phyloP scores from a whole-genome alignment of 2,888 invertebrate species.

The Nomada ferruginata region DNA sequence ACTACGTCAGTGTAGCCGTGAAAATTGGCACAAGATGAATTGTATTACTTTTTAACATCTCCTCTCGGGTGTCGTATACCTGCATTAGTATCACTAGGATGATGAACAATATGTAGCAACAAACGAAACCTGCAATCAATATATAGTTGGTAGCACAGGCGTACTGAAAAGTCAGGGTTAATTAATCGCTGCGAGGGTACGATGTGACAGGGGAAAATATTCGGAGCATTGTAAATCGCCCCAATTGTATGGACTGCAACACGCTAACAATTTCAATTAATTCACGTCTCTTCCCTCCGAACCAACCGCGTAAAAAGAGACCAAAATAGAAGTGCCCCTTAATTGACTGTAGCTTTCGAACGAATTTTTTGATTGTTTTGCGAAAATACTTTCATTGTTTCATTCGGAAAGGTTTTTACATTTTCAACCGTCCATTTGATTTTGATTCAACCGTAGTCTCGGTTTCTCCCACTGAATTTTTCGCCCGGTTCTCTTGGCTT shows the following conservation, averaged over 20 bases:
- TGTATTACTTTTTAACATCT: slow-evolving; percentile 72
- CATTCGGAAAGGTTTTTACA: background rate
- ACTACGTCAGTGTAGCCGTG: background rate
- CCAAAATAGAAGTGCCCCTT: too few species aligned
- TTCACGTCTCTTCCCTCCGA: background rate
- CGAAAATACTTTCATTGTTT: slow-evolving; percentile 15
- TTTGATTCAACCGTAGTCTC: slow-evolving; percentile 7
- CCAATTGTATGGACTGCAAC: background rate
- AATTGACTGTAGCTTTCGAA: too few species aligned
- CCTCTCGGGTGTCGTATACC: slow-evolving; percentile 73
- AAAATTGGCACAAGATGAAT: too few species aligned
- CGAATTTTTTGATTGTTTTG: slow-evolving; percentile 13
- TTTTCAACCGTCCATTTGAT: slow-evolving; percentile 17
- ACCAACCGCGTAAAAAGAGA: background rate
- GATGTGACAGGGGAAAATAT: slow-evolving; percentile 42
- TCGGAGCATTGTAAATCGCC: slow-evolving; percentile 19
- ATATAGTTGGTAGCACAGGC: slow-evolving; percentile 43
- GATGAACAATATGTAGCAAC: slow-evolving; percentile 84
- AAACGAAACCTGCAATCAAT: slow-evolving; percentile 82
- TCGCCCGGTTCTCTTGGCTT: background rate
- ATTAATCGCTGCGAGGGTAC: slow-evolving; percentile 35
- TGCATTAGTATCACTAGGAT: slow-evolving; percentile 84
- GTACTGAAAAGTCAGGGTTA: slow-evolving; percentile 9
- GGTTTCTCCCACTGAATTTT: background rate
- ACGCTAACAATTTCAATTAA: slow-evolving; percentile 9